A percentile compares a stretch with the other conserved stretches of the same genome.
These are phyloP conservation scores for Pipistrellus pipistrellus DNA, from an alignment of 2,797 vertebrate genomes.

Conservation along the genomic window DNA sequence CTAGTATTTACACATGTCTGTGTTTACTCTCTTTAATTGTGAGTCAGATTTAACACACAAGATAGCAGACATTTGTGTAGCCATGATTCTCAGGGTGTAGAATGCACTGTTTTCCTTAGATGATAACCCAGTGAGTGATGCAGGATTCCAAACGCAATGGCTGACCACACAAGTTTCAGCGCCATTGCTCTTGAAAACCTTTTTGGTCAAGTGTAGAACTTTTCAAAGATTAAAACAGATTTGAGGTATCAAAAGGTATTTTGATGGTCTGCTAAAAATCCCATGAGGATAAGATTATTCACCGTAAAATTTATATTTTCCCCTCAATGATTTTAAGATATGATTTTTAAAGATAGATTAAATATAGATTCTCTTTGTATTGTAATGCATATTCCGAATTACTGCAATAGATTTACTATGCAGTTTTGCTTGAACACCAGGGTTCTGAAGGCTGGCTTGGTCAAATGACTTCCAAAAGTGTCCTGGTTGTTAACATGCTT, in stretches of 20 bases:
- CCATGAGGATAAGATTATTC: neutral
- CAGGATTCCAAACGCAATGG: neutral
- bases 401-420: conserved; percentile 17
- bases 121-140: neutral
- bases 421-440: neutral
- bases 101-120: neutral
- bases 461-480: conserved; percentile 64
- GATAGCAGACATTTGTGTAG: conserved; percentile 32
- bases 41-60: conserved; percentile 64
- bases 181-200: neutral
- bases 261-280: conserved; percentile 45
- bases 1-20: conserved; percentile 61
- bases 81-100: neutral
- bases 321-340: conserved; percentile 59
- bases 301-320: conserved; percentile 21
- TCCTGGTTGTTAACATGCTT: conserved; percentile 69
- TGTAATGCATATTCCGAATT: conserved; percentile 9
- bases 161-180: neutral
- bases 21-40: conserved; percentile 70
- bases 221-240: conserved; percentile 69
- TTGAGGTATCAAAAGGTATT: conserved; percentile 62
- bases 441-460: conserved; percentile 51
- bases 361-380: neutral
- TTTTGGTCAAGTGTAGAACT: neutral
- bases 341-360: conserved; percentile 31